A percentile compares a stretch with the other conserved stretches of the same genome.
Evolutionary conservation across 2,797 vertebrate species (phyloP).

Genomic region (Danio aesculapii): DNA sequence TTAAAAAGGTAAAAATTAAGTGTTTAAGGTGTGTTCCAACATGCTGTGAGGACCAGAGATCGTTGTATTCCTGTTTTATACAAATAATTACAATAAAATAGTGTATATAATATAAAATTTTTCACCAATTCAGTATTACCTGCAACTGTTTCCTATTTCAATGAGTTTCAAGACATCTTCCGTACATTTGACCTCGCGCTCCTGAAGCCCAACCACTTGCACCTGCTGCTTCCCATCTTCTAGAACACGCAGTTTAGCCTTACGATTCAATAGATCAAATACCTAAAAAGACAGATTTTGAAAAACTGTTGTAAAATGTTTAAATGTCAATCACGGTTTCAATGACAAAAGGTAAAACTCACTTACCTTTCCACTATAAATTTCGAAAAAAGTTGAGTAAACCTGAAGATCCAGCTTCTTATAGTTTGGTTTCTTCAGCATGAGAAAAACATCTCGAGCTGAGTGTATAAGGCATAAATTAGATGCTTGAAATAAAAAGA

Average conservation of each 20-base stretch:
- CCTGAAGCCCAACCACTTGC: slow-evolving; percentile 95
- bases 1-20: background rate
- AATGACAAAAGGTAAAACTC: background rate
- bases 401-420: slow-evolving; percentile 98
- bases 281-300: slow-evolving; percentile 76
- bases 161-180: slow-evolving; percentile 98
- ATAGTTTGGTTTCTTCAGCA: slow-evolving; percentile 97
- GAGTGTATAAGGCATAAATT: slow-evolving; percentile 30
- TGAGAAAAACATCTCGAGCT: slow-evolving; percentile 98
- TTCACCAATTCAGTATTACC: slow-evolving; percentile 75
- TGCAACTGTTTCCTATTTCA: slow-evolving; percentile 97
- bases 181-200: slow-evolving; percentile 93
- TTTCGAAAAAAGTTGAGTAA: slow-evolving; percentile 97
- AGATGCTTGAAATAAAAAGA: background rate
- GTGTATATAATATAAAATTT: background rate
- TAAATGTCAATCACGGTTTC: background rate
- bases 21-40: background rate
- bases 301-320: background rate
- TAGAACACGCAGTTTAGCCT: slow-evolving; percentile 93
- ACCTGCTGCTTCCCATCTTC: slow-evolving; percentile 98
- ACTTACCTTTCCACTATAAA: slow-evolving; percentile 96
- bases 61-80: background rate
- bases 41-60: too few relatives aligned
- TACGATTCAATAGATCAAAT: slow-evolving; percentile 96
- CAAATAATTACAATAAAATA: background rate